A percentile compares a stretch with the other conserved stretches of the same genome.
Conservation (phyloP, 37 sponge, comb jelly and placozoan genomes). For the Halichondria panicea region DNA sequence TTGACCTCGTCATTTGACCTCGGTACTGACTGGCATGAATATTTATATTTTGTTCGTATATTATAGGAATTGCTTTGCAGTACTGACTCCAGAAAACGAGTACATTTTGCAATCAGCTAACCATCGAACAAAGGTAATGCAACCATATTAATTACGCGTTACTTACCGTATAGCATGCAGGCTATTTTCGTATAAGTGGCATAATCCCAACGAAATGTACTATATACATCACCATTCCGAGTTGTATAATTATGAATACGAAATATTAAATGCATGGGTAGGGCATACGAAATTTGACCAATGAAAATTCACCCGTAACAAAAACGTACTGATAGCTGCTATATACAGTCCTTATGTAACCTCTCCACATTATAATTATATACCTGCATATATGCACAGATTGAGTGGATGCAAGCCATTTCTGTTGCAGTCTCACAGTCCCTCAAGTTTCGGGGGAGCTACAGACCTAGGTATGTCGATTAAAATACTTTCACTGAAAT, state of each 20-base stretch:
- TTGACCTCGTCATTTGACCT: too few species aligned
- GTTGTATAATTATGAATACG: too few species aligned
- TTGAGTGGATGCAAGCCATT: constrained; percentile 48
- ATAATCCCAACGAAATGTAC: too few species aligned
- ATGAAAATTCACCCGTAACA: too few species aligned
- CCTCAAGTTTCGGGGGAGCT: constrained; percentile 39
- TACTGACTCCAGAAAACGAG: constrained; percentile 41
- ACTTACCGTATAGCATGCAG: too few species aligned
- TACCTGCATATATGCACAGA: constrained; percentile 5
- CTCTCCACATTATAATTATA: background rate
- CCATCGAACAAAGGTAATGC: constrained; percentile 40
- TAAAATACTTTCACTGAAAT: too few species aligned
- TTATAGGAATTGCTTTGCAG: constrained; percentile 27
- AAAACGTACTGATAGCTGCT: background rate
- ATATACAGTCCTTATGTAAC: background rate
- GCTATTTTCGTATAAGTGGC: too few species aligned
- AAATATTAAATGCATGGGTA: background rate
- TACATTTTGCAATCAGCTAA: constrained; percentile 34
- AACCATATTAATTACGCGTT: background rate
- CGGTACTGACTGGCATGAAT: too few species aligned
- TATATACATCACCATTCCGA: too few species aligned
- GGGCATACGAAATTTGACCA: too few species aligned
- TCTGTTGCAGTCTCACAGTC: constrained; percentile 39
- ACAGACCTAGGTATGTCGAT: constrained; percentile 44
- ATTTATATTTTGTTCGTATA: background rate